These are phyloP conservation scores for Charina bottae DNA, from an alignment of 2,113 vertebrate genomes.

Conservation along the genomic window DNA sequence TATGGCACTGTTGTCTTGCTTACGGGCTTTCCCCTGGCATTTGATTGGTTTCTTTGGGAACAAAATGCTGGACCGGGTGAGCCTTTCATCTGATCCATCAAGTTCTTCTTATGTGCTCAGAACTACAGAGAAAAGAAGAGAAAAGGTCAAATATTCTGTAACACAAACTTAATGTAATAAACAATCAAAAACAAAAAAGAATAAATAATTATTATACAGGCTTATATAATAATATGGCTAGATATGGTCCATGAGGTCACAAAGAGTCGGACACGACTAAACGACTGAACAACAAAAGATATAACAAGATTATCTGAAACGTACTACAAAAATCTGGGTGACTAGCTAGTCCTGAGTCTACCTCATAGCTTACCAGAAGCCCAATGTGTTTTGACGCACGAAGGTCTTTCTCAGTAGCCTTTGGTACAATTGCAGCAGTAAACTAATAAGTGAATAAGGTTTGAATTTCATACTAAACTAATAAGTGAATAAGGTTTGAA, in stretches of 20 bases:
- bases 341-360: neutral
- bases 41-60: neutral
- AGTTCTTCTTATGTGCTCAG: neutral
- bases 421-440: neutral
- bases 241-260: too few species aligned
- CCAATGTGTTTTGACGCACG: neutral
- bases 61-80: neutral
- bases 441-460: neutral
- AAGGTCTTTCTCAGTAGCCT: neutral
- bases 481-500: neutral
- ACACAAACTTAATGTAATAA: neutral
- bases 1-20: neutral
- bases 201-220: neutral
- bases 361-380: neutral
- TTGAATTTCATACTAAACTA: neutral
- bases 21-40: neutral
- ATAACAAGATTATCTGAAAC: neutral
- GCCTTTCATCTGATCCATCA: neutral
- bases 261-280: too few species aligned
- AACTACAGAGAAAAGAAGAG: neutral
- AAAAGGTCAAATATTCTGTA: neutral
- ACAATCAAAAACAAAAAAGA: neutral
- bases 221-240: neutral
- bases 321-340: neutral
- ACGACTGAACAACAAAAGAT: too few species aligned